A percentile compares a stretch with the other conserved stretches of the same genome.
Conservation (phyloP, 64 coral and sea anemone genomes). For the Montipora sp. region DNA sequence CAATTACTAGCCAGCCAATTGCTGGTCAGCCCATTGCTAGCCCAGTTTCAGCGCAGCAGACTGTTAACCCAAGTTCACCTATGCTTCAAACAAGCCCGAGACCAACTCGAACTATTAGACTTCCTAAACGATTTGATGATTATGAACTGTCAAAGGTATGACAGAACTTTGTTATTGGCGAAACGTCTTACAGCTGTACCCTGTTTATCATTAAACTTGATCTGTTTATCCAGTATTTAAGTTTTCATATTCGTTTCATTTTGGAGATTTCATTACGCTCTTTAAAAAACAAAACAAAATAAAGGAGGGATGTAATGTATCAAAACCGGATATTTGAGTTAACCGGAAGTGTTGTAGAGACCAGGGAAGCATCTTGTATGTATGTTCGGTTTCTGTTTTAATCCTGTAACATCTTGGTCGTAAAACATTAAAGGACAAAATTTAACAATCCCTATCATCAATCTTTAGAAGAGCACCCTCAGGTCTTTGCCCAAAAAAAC, state of each 20-base stretch:
- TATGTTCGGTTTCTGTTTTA: no score
- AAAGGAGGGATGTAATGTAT: neutral
- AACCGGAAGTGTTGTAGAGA: neutral
- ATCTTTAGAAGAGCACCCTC: no score
- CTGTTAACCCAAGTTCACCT: no score
- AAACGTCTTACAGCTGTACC: neutral
- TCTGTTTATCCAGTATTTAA: neutral
- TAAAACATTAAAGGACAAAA: no score
- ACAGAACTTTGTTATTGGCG: neutral
- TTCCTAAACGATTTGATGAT: neutral
- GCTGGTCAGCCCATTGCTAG: neutral
- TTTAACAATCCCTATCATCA: no score
- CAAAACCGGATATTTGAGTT: neutral
- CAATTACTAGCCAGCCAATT: neutral
- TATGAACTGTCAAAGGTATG: neutral
- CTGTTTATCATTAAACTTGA: no score
- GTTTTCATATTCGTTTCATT: neutral
- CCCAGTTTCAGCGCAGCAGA: neutral
- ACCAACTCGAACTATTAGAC: constrained; percentile 24
- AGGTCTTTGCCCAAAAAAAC: no score
- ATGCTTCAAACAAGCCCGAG: neutral
- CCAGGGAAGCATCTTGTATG: no score
- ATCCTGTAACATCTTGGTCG: no score
- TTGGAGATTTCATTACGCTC: neutral
- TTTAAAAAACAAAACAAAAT: neutral